Evolutionary conservation across 2,797 vertebrate species (phyloP).

Genomic region (Poecilia wingei): DNA sequence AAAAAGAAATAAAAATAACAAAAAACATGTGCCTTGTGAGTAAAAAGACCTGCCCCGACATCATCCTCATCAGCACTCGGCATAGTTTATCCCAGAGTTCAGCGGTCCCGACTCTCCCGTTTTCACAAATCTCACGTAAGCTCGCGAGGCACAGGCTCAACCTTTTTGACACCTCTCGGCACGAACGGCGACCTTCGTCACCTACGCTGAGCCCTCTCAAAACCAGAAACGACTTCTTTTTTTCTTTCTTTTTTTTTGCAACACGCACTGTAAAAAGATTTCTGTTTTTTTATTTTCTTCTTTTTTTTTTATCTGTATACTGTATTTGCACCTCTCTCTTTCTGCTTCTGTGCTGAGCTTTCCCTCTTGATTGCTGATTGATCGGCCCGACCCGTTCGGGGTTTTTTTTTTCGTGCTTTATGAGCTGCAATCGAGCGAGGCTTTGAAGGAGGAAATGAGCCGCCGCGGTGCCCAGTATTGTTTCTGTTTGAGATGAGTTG

Average conservation of each 20-base stretch:
- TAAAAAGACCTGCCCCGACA: slow-evolving; percentile 62
- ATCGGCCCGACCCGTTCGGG: slow-evolving; percentile 50
- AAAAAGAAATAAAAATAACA: slow-evolving; percentile 28
- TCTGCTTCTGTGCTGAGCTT: slow-evolving; percentile 70
- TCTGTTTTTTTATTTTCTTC: slow-evolving; percentile 16
- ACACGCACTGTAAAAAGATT: slow-evolving; percentile 75
- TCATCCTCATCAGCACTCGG: slow-evolving; percentile 47
- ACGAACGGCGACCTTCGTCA: slow-evolving; percentile 51
- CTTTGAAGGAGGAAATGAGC: slow-evolving; percentile 68
- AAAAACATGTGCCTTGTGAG: slow-evolving; percentile 78
- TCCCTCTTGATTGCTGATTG: slow-evolving; percentile 65
- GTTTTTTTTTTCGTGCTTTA: slow-evolving; percentile 58
- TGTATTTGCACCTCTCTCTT: slow-evolving; percentile 69
- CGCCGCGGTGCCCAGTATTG: slow-evolving; percentile 75
- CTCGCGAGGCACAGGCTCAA: slow-evolving; percentile 74
- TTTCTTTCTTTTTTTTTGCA: slow-evolving; percentile 74
- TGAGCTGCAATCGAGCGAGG: slow-evolving; percentile 62
- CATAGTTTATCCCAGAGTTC: slow-evolving; percentile 49
- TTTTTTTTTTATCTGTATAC: slow-evolving; percentile 54
- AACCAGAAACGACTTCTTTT: slow-evolving; percentile 70
- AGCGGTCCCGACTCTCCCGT: slow-evolving; percentile 49
- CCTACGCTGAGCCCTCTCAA: slow-evolving; percentile 51
- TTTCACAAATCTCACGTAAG: slow-evolving; percentile 47
- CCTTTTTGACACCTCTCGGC: slow-evolving; percentile 71
- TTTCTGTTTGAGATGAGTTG: slow-evolving; percentile 50